These are phyloP conservation scores for Rousettus madagascariensis DNA, from an alignment of 2,797 vertebrate species.

Conservation along the genomic window DNA sequence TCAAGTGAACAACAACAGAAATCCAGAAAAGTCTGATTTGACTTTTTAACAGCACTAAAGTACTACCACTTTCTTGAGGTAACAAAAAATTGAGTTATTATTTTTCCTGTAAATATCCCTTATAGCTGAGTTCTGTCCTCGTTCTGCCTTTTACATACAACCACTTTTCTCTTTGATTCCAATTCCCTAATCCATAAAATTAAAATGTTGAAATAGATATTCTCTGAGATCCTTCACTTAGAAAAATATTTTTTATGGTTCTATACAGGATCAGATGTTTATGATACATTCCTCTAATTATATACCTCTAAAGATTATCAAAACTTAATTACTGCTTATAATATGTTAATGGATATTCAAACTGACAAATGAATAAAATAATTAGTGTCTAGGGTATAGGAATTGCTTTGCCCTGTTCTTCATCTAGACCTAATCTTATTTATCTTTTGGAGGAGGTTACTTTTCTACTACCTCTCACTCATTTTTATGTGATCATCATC, in stretches of 20 bases:
- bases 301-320: neutral
- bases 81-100: neutral
- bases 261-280: neutral
- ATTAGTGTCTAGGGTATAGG: neutral
- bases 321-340: neutral
- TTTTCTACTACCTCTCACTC: neutral
- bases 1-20: neutral
- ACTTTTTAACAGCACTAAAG: neutral
- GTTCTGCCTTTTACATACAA: neutral
- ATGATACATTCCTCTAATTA: neutral
- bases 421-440: neutral
- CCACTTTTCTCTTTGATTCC: slow-evolving; percentile 2
- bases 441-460: neutral
- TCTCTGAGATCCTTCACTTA: neutral
- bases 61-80: neutral
- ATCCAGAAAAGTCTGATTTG: neutral
- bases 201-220: neutral
- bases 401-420: neutral
- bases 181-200: neutral
- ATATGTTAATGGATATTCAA: neutral
- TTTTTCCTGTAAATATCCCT: neutral
- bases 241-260: neutral
- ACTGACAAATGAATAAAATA: neutral
- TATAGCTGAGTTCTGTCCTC: neutral
- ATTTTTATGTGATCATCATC: neutral